Evolutionary conservation across 2,797 vertebrate genomes (phyloP).

Genomic region (Acanthurus tractus): DNA sequence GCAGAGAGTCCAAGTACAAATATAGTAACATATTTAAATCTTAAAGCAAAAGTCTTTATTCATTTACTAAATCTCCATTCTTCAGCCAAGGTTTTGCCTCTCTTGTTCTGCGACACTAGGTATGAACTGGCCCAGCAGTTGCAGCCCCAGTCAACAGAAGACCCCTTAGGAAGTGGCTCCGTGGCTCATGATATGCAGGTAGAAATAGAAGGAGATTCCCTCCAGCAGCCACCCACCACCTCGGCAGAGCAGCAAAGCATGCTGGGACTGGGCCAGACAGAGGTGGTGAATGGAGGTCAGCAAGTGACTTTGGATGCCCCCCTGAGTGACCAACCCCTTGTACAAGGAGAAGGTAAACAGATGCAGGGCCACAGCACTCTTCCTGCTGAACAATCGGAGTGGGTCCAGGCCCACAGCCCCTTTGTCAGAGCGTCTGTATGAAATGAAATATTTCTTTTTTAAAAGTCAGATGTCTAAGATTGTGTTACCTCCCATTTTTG

Average conservation of each 20-base stretch:
- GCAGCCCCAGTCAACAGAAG: conserved; percentile 88
- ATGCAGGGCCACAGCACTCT: too few relatives aligned
- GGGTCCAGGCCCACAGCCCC: too few relatives aligned
- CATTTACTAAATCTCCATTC: too few relatives aligned
- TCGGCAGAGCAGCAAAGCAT: conserved; percentile 89
- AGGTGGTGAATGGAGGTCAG: conserved; percentile 89
- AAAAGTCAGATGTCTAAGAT: too few relatives aligned
- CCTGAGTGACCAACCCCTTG: conserved; percentile 88
- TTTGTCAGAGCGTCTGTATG: background rate
- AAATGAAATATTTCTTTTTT: too few relatives aligned
- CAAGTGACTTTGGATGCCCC: conserved; percentile 88
- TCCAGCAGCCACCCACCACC: conserved; percentile 82
- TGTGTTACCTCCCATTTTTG: background rate
- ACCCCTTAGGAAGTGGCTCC: conserved; percentile 84
- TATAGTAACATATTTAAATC: too few relatives aligned
- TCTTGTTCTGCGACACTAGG: conserved; percentile 73
- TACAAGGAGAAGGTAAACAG: conserved; percentile 89
- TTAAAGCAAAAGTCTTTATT: too few relatives aligned
- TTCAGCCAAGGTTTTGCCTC: background rate
- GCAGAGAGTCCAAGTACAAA: too few relatives aligned
- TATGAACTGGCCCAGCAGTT: conserved; percentile 97
- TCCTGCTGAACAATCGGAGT: background rate
- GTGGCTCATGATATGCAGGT: conserved; percentile 91
- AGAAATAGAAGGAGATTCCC: conserved; percentile 87
- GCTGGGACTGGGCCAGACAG: conserved; percentile 89